Evolutionary conservation across 2,888 invertebrate genomes (phyloP).

Genomic region (Idaea straminata): DNA sequence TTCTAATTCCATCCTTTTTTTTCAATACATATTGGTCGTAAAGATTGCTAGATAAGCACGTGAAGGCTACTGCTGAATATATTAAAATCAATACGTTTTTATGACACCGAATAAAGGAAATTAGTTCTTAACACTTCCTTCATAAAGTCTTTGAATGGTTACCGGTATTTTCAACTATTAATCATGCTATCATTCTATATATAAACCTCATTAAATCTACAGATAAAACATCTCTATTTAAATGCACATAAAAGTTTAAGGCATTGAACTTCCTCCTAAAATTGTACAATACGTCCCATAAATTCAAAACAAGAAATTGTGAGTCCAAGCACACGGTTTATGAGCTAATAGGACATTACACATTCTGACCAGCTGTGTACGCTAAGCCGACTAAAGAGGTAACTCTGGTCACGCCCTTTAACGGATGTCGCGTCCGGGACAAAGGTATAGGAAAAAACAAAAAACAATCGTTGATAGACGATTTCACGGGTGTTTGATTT

Average conservation of each 20-base stretch:
- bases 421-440: conserved; percentile 71
- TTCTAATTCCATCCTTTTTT: background rate
- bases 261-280: conserved; percentile 29
- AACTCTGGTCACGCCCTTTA: conserved; percentile 63
- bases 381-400: conserved; percentile 45
- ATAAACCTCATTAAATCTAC: conserved; percentile 1
- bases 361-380: conserved; percentile 57
- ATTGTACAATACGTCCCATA: conserved; percentile 20
- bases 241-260: conserved; percentile 13
- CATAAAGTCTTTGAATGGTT: background rate
- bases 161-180: background rate
- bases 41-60: conserved; percentile 1
- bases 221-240: conserved; percentile 1
- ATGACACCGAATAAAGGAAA: background rate
- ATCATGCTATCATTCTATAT: background rate
- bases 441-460: conserved; percentile 38
- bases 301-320: conserved; percentile 25
- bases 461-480: conserved; percentile 39
- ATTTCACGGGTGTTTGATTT: conserved; percentile 31
- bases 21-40: background rate
- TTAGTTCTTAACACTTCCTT: background rate
- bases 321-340: conserved; percentile 37
- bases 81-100: background rate
- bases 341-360: conserved; percentile 64
- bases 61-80: background rate